Percentiles rank a stretch among this genome's conserved stretches.
Evolutionary conservation across 2,797 vertebrate genomes (phyloP).

Genomic region (Esox lucius): DNA sequence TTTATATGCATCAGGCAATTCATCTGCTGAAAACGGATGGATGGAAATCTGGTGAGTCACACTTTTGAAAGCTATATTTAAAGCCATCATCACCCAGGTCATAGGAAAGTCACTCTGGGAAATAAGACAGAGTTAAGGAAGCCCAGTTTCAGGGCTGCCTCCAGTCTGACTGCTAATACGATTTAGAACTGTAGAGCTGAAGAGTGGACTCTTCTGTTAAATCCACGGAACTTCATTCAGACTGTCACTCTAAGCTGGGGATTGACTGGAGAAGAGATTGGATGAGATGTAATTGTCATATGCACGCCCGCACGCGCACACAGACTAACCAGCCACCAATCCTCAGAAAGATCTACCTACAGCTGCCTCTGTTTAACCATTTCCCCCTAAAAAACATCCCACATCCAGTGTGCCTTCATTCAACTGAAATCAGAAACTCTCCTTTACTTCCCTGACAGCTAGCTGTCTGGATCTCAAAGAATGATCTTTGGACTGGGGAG

Average conservation of each 20-base stretch:
- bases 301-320: not conserved
- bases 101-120: not conserved
- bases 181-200: not conserved
- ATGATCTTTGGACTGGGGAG: constrained; percentile 36
- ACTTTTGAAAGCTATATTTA: too few relatives aligned
- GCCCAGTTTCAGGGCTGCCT: not conserved
- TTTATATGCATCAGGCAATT: too few relatives aligned
- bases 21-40: too few relatives aligned
- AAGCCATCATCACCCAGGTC: too few relatives aligned
- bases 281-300: not conserved
- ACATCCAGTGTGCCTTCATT: not conserved
- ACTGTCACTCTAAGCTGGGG: constrained; percentile 12
- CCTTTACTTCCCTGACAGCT: constrained; percentile 21
- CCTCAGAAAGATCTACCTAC: not conserved
- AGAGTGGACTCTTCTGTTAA: constrained; percentile 2
- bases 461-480: constrained; percentile 49
- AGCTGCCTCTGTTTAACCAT: not conserved
- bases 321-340: not conserved
- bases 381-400: not conserved
- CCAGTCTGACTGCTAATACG: not conserved
- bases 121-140: too few relatives aligned
- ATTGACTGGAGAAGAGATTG: not conserved
- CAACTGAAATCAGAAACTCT: not conserved
- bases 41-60: too few relatives aligned
- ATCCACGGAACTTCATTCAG: not conserved